phyloP scores from a whole-genome alignment of 2,113 vertebrate genomes.

The Trematocara zebra region DNA sequence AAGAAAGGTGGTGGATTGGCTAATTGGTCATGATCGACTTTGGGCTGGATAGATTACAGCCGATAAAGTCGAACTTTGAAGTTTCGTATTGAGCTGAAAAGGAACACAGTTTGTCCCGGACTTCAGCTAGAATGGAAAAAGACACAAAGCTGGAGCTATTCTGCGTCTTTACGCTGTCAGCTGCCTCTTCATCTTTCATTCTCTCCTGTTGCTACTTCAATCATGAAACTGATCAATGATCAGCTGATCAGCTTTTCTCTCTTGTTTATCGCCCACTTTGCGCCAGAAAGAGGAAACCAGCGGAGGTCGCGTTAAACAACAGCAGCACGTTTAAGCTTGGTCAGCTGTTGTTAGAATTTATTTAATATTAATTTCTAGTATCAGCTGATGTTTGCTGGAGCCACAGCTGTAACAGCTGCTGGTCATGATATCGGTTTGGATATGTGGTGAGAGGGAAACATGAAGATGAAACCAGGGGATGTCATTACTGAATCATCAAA shows the following conservation, averaged over 20 bases:
- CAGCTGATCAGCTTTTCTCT: background rate
- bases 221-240: no score
- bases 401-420: background rate
- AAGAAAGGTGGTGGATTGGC: background rate
- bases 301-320: background rate
- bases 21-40: background rate
- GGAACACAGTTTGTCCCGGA: background rate
- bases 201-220: background rate
- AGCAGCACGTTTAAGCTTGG: background rate
- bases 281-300: background rate
- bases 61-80: background rate
- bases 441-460: background rate
- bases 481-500: no score
- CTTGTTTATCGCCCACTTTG: background rate
- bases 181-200: background rate
- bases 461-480: no score
- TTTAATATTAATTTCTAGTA: background rate
- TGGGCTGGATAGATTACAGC: background rate
- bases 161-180: background rate
- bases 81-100: background rate
- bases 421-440: accelerated
- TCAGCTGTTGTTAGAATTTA: background rate
- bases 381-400: background rate
- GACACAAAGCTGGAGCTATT: background rate
- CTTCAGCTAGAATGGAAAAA: background rate